phyloP scores from a whole-genome alignment of 2,797 vertebrate genomes.

The Cyclopterus lumpus region DNA sequence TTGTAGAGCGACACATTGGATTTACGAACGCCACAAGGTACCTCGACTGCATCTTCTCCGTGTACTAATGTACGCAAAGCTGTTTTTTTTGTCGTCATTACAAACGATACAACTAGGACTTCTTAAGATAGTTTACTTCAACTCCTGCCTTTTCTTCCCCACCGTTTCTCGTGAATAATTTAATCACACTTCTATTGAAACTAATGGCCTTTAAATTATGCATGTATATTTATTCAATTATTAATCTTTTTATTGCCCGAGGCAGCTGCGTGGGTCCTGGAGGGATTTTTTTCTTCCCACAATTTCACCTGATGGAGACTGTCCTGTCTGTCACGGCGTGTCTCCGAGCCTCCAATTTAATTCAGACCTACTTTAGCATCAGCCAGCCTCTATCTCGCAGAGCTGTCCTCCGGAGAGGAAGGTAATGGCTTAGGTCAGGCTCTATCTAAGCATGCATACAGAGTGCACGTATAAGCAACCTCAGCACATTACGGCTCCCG shows the following conservation, averaged over 20 bases:
- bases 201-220: slow-evolving; percentile 62
- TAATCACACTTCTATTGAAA: slow-evolving; percentile 48
- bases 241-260: slow-evolving; percentile 60
- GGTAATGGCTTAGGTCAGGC: slow-evolving; percentile 65
- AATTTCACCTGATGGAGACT: slow-evolving; percentile 46
- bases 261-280: slow-evolving; percentile 46
- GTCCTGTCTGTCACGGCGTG: slow-evolving; percentile 53
- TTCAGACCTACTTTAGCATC: slow-evolving; percentile 63
- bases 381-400: slow-evolving; percentile 55
- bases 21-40: neutral
- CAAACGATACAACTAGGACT: slow-evolving; percentile 2
- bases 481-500: slow-evolving; percentile 59
- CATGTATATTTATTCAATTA: slow-evolving; percentile 67
- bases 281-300: slow-evolving; percentile 46
- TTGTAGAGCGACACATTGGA: neutral
- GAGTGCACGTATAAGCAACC: slow-evolving; percentile 55
- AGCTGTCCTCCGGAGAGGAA: slow-evolving; percentile 63
- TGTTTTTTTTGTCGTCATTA: neutral
- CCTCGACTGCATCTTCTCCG: neutral
- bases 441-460: slow-evolving; percentile 49
- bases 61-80: neutral
- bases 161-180: slow-evolving; percentile 53
- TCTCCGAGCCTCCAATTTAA: slow-evolving; percentile 64
- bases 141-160: slow-evolving; percentile 5
- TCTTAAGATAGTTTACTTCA: slow-evolving; percentile 26